Base-by-base conservation (phyloP, 2,113 vertebrate genomes). In the Eulacestoma nigropectus region DNA sequence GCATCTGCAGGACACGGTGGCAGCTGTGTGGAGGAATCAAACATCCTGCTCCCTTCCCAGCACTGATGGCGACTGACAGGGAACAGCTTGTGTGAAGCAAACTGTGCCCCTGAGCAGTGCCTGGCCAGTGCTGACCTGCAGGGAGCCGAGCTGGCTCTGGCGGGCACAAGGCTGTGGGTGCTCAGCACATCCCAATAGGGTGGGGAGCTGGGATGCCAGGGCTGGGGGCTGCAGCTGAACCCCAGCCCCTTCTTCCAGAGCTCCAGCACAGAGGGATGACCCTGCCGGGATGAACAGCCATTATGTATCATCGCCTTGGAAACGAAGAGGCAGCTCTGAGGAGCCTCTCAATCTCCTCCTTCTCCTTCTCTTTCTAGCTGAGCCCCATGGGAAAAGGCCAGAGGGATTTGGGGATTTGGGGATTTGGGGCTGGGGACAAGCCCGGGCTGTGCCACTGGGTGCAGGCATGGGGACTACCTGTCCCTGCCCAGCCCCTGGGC, bases 281-380 rank as follows among this genome's bases (percentile, higher is more conserved):
- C 96, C 91, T 57, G 65, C 49, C 2, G 4, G 74, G 78, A 95
- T 95, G 94, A 96, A 91, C 93, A 96, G 95, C 89, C 91, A 62
- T 73, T 68, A 73, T 9, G 70, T 97, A 93, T 95, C 94, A 95
- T 97, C 39, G 67, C 96, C 96, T 95, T 97, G 95, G 96, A 96
- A 97, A 97, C 96, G 6, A 15, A 91, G 84, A 80, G 29, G 81
- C 89, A 69, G 91, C 87, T 82, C 62, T 57, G 65, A 89, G 70
- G 64, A 93, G 67, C 57, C 53, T 87, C 74, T 87, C 87, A 63
- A 26, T 59, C 56, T 78, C 67, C 70, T 87, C 52, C 42, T 76
- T 37, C 70, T 79, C 18, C 44, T 77, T n/a, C 69, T 85, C 64
- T 47, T 59, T 21, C 16, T 27, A 85, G 57, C 41, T 90, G 68